A percentile compares a stretch with the other conserved stretches of the same genome.
phyloP scores from a whole-genome alignment of 2,888 invertebrate species.

The Cheilosia vernalis region DNA sequence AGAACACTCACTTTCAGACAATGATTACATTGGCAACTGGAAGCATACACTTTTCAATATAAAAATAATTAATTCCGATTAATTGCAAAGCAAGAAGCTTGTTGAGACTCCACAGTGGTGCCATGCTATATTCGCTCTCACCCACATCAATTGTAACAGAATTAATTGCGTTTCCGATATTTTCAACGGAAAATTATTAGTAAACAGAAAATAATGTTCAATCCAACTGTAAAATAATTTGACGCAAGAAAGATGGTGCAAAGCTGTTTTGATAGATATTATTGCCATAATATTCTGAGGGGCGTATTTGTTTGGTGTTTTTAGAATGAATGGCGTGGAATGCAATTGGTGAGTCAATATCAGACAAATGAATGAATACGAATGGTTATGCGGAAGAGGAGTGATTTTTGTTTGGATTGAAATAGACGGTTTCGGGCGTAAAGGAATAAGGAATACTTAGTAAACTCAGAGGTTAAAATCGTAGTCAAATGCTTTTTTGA shows the following conservation, averaged over 20 bases:
- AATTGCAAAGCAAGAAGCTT: background rate
- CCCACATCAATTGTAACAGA: no score
- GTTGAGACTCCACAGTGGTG: background rate
- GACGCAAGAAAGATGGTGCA: background rate
- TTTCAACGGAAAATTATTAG: background rate
- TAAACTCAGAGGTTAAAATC: no score
- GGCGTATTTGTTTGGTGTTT: background rate
- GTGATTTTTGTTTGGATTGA: no score
- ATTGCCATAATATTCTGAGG: no score
- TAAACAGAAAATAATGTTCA: conserved; percentile 1
- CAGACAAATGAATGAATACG: no score
- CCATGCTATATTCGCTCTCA: no score
- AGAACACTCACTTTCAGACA: background rate
- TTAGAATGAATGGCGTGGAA: background rate
- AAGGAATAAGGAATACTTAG: no score
- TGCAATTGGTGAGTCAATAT: background rate
- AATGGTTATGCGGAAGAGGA: no score
- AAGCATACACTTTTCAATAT: background rate
- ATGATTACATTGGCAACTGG: background rate
- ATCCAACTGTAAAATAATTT: background rate
- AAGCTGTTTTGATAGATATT: background rate
- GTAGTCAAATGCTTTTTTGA: no score
- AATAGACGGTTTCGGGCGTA: no score
- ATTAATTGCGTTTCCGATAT: background rate
- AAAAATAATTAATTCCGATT: background rate